Percentiles rank a stretch among this genome's conserved stretches.
These are phyloP conservation scores for Nyctalus aviator DNA, from an alignment of 2,797 vertebrate genomes.

Conservation along the genomic window DNA sequence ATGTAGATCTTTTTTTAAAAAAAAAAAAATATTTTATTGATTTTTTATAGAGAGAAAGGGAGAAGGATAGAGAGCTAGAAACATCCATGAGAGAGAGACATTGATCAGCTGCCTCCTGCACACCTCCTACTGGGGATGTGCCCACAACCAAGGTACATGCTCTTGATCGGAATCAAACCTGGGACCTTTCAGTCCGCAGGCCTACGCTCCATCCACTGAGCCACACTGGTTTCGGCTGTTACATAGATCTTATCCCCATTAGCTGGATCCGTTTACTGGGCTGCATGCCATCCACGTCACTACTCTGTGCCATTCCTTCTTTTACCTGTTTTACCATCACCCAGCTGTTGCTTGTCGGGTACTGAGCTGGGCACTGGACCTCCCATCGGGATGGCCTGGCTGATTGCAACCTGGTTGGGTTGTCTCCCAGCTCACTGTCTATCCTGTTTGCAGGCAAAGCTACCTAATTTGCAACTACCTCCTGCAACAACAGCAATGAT, in stretches of 20 bases:
- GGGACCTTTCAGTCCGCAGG: no score
- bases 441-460: not conserved
- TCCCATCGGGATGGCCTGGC: no score
- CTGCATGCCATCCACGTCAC: fast-evolving
- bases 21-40: no score
- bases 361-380: not conserved
- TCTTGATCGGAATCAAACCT: no score
- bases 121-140: no score
- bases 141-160: no score
- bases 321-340: not conserved
- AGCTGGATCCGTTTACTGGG: not conserved
- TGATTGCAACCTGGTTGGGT: fast-evolving
- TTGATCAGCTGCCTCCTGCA: no score
- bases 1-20: not conserved
- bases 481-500: not conserved
- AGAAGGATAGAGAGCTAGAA: no score
- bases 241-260: not conserved
- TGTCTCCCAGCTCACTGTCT: not conserved
- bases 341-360: not conserved
- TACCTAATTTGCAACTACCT: not conserved
- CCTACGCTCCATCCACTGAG: no score
- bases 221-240: not conserved
- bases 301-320: not conserved
- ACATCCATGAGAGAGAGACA: no score
- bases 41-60: no score